These are phyloP conservation scores for Notoglanidium macrostoma DNA, from an alignment of 2,797 vertebrate genomes.

Conservation along the genomic window DNA sequence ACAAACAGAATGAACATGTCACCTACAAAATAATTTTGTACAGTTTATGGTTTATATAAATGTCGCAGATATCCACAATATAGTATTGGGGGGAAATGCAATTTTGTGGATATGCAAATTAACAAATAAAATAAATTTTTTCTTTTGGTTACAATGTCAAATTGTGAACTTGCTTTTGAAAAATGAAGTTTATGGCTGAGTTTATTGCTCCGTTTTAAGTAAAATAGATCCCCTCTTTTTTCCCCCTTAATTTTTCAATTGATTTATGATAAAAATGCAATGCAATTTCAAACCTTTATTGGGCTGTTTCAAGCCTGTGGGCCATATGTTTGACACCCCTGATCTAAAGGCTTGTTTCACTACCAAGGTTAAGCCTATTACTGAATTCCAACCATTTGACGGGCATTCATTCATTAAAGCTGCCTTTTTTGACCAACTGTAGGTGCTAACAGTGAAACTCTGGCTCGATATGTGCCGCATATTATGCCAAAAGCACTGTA, in stretches of 20 bases:
- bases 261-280: neutral
- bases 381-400: neutral
- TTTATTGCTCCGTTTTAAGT: neutral
- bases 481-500: slow-evolving; percentile 31
- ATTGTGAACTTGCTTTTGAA: neutral
- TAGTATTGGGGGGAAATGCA: neutral
- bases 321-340: slow-evolving; percentile 10
- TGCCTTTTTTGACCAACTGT: slow-evolving; percentile 6
- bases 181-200: neutral
- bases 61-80: neutral
- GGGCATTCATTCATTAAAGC: neutral
- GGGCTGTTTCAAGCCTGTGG: neutral
- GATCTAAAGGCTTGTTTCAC: slow-evolving; percentile 12
- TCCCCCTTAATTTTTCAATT: neutral
- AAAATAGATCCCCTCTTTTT: no score
- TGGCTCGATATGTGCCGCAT: neutral
- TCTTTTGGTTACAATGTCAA: neutral
- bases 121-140: neutral
- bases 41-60: neutral
- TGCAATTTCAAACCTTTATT: neutral
- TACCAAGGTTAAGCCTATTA: slow-evolving; percentile 7
- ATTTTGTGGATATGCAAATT: neutral
- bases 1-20: neutral
- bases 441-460: slow-evolving; percentile 1
- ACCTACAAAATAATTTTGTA: neutral